Percentiles rank a stretch among this genome's conserved stretches.
Evolutionary conservation across 1,140 invertebrate species (phyloP).

Genomic region (Papilio xuthus): DNA sequence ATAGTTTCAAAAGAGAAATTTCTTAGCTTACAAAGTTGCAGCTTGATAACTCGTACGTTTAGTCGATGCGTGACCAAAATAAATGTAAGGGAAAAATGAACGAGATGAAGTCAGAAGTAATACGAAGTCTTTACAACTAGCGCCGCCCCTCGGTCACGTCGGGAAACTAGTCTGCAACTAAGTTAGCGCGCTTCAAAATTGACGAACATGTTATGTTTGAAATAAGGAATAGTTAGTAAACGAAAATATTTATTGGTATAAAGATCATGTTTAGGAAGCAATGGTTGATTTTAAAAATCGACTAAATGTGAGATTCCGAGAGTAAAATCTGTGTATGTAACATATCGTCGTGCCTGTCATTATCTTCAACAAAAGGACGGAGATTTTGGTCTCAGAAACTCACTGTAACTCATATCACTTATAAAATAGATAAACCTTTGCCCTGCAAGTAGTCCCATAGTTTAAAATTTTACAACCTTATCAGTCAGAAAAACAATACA

Average conservation of each 20-base stretch:
- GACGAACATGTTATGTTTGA: not conserved
- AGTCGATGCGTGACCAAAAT: constrained; percentile 38
- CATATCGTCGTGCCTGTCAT: no score
- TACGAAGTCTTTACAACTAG: constrained; percentile 35
- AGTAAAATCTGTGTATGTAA: no score
- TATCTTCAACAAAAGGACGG: no score
- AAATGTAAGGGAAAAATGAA: constrained; percentile 28
- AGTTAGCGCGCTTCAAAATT: constrained; percentile 14
- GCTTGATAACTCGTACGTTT: constrained; percentile 26
- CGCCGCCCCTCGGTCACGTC: constrained; percentile 25
- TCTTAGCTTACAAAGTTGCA: no score
- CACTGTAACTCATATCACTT: no score
- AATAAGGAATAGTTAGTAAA: not conserved
- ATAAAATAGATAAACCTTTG: no score
- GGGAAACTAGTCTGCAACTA: constrained; percentile 30
- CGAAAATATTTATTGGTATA: not conserved
- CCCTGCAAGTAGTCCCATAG: no score
- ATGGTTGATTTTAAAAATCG: not conserved
- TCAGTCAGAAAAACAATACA: no score
- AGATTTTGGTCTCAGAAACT: no score
- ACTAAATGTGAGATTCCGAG: no score
- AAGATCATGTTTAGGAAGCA: not conserved
- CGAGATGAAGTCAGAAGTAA: constrained; percentile 30
- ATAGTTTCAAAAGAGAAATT: no score
- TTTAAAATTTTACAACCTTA: no score